phyloP scores from a whole-genome alignment of 2,797 vertebrate genomes.

The Moxostoma hubbsi region DNA sequence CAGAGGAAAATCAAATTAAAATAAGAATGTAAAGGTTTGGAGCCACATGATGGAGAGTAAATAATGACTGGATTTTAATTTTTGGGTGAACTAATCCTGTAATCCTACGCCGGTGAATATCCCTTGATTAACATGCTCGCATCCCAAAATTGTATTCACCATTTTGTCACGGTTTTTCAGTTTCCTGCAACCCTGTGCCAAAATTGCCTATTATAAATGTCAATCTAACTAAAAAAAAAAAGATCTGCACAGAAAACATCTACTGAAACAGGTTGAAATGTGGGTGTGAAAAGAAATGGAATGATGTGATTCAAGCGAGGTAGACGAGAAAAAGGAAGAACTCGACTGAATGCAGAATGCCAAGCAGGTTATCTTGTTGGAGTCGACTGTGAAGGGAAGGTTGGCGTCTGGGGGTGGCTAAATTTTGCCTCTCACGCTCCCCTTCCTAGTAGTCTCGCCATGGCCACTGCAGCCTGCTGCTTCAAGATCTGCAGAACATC shows the following conservation, averaged over 20 bases:
- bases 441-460: neutral
- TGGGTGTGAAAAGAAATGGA: constrained; percentile 18
- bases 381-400: constrained; percentile 27
- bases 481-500: constrained; percentile 52
- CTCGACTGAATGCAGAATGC: constrained; percentile 12
- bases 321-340: neutral
- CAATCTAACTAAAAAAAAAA: constrained; percentile 6
- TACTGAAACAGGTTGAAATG: constrained; percentile 13
- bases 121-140: constrained; percentile 13
- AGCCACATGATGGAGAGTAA: no score
- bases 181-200: constrained; percentile 21
- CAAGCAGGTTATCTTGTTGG: neutral
- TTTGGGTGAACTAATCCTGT: no score
- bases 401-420: neutral
- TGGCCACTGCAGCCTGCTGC: constrained; percentile 2
- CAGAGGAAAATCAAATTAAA: no score
- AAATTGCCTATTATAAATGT: constrained; percentile 13
- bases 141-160: constrained; percentile 22
- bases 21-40: no score
- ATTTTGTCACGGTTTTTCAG: constrained; percentile 14
- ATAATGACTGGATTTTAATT: no score
- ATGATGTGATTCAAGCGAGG: neutral
- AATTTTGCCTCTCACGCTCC: neutral
- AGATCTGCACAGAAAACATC: constrained; percentile 10
- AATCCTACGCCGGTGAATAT: constrained; percentile 14